Evolutionary conservation across 2,113 vertebrate genomes (phyloP).

Genomic region (Dermatemys mawii): DNA sequence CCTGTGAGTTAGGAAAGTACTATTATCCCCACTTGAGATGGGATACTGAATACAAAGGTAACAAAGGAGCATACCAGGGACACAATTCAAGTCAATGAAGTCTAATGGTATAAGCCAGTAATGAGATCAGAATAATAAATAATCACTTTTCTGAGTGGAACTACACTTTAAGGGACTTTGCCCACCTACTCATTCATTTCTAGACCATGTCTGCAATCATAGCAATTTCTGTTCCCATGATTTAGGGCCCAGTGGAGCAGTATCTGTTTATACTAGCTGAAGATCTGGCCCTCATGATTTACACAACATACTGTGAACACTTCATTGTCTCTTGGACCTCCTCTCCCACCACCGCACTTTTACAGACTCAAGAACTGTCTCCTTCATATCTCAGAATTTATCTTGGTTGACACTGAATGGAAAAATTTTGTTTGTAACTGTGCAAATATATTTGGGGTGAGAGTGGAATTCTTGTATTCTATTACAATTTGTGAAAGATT

Average conservation of each 20-base stretch:
- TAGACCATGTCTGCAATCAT: background rate
- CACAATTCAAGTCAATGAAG: background rate
- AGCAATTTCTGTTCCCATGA: background rate
- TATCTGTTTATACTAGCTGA: background rate
- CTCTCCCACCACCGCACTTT: accelerated
- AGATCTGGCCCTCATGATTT: background rate
- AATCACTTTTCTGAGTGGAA: background rate
- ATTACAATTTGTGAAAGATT: background rate
- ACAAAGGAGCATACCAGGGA: background rate
- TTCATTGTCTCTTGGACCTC: background rate
- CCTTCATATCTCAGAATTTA: background rate
- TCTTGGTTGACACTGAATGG: background rate
- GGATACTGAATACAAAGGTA: background rate
- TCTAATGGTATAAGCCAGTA: background rate
- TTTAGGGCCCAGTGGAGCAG: background rate
- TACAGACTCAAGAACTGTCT: background rate
- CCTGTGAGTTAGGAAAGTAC: background rate
- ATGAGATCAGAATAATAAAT: background rate
- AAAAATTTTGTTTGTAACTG: background rate
- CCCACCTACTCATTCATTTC: background rate
- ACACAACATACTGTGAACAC: background rate
- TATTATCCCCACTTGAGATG: background rate
- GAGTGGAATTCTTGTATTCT: background rate
- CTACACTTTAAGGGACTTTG: background rate
- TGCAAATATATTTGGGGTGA: background rate